Evolutionary conservation across 2,797 vertebrate species (phyloP), one percentile per base, ranked within the genome.

Genomic region (Oreortyx pictus): DNA sequence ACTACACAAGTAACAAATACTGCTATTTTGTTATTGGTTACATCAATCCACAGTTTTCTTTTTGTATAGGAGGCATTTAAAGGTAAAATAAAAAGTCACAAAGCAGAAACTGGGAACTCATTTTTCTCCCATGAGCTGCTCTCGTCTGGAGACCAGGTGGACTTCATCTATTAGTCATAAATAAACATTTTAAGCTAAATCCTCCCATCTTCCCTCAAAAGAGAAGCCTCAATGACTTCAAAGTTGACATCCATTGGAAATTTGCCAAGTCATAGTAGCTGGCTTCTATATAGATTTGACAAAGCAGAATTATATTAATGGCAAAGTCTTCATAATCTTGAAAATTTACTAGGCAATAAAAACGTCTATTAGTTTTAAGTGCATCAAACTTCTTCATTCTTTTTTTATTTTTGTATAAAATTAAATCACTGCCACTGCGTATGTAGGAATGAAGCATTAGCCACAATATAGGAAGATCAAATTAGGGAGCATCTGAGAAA

Each of bases 221-320:
- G 80, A 46, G 52, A 88, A 82, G 64, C 31, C 37, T 92, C 68
- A 74, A 1, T 60, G 87, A 74, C 85, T 87, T 93, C 71, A 80
- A 92, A 94, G 82, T 6, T 92, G 86, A 65, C 37, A 88, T 31
- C 57, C 89, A 6, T 7, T 86, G 76, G 86, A 92, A 81, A 88
- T 88, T 4, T 72, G 90, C 43, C 85, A 92, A 66, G 54, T 73
- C 68, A 67, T 18, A 74, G 57, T 43, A 85, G 44, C 74, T 1
- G 0, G 59, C 15, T 8, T 85, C 65, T 54, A 47, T 18, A 68
- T 5, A 20, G 54, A 81, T 86, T 67, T 65, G 44, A 72, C 70
- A 92, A 50, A 59, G 47, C 20, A 75, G 25, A 86, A 88, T 61
- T 44, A 33, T 27, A 18, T 35, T 29, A 87, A 24, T 59, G 52